Conservation (phyloP, 2,888 invertebrate species). For the Marronus borbonicus region DNA sequence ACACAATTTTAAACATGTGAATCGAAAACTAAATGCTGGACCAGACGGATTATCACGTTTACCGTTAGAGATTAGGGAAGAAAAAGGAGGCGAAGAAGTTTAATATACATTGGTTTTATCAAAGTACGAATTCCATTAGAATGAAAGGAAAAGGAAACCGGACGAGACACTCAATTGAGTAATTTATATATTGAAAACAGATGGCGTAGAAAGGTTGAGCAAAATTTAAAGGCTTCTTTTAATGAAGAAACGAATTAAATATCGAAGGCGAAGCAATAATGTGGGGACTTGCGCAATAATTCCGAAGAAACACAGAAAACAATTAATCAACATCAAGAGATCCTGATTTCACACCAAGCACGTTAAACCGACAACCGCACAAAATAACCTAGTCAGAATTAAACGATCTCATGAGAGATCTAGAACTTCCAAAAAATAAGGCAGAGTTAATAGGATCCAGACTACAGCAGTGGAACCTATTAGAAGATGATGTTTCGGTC, state of each 20-base stretch:
- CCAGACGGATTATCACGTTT: too few species aligned
- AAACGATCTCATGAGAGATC: too few species aligned
- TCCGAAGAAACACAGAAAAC: constrained; percentile 4
- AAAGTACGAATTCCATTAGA: background rate
- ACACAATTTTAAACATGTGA: too few species aligned
- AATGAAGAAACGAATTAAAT: background rate
- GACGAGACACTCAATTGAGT: background rate
- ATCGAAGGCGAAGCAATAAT: background rate
- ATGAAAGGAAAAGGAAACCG: background rate
- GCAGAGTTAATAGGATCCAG: too few species aligned
- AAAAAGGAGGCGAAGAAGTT: background rate
- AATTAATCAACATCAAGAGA: background rate
- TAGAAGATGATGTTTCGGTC: too few species aligned
- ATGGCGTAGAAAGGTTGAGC: background rate
- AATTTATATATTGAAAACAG: background rate
- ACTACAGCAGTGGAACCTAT: too few species aligned
- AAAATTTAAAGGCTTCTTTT: background rate
- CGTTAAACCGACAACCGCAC: too few species aligned
- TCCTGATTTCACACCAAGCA: too few species aligned
- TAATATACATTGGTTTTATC: background rate
- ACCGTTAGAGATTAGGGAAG: too few species aligned
- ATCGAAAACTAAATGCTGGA: too few species aligned
- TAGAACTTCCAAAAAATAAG: too few species aligned
- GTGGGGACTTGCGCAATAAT: constrained; percentile 11
- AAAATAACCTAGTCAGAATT: too few species aligned